Percentiles rank a stretch among this genome's conserved stretches.
These are phyloP conservation scores for Coranthus polyacanthus DNA, from an alignment of 2,797 vertebrate species.

Conservation along the genomic window DNA sequence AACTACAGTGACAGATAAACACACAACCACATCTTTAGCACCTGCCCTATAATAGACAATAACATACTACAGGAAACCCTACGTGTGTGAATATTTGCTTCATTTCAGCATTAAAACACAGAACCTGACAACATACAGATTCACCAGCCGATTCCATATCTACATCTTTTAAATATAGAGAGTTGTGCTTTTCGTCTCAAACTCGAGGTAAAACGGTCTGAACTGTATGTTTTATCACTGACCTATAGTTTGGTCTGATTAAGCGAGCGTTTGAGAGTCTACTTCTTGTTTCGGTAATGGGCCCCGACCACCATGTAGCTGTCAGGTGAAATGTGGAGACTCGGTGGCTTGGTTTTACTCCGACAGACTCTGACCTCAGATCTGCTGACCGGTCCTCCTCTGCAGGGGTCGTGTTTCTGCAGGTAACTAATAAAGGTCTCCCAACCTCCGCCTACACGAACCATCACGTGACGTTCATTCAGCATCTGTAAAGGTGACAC, in stretches of 20 bases:
- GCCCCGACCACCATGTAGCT: constrained; percentile 96
- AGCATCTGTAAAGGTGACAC: constrained; percentile 89
- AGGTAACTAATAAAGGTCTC: constrained; percentile 95
- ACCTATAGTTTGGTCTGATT: constrained; percentile 14
- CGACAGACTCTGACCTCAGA: constrained; percentile 88
- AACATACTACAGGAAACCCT: not conserved
- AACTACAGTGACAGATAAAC: constrained; percentile 14
- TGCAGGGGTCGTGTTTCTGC: constrained; percentile 96
- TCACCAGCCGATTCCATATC: no score
- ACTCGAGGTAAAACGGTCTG: constrained; percentile 5
- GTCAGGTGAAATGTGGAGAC: constrained; percentile 89
- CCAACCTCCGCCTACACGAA: constrained; percentile 97
- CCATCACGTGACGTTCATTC: constrained; percentile 97
- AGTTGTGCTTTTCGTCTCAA: not conserved
- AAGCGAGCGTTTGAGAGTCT: constrained; percentile 28
- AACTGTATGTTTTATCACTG: not conserved
- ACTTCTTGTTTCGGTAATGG: constrained; percentile 89
- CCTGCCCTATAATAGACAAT: constrained; percentile 1
- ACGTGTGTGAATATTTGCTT: no score
- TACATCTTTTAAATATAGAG: no score
- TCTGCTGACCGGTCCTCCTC: constrained; percentile 85
- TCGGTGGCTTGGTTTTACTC: constrained; percentile 84
- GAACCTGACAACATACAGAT: no score
- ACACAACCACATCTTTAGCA: constrained; percentile 7
- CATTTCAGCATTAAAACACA: no score